Evolutionary conservation across 2,888 invertebrate species (phyloP).

Genomic region (Ceraclea dissimilis): DNA sequence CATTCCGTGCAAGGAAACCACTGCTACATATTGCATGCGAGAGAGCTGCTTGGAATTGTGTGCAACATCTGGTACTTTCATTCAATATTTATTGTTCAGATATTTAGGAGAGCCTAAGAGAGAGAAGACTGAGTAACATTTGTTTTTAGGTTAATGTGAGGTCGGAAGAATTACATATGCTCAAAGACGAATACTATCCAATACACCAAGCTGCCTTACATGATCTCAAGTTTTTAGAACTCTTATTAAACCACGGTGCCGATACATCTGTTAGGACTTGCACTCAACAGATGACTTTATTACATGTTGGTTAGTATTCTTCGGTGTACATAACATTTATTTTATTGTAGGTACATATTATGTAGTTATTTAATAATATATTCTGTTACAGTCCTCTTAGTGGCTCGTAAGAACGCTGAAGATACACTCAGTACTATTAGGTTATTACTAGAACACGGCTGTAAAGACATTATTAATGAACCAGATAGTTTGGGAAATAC

Average conservation of each 20-base stretch:
- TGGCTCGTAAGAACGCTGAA: constrained; percentile 62
- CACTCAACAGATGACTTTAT: constrained; percentile 63
- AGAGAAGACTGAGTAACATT: no score
- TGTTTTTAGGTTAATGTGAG: constrained; percentile 30
- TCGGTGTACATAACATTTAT: no score
- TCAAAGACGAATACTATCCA: constrained; percentile 71
- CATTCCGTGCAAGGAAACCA: constrained; percentile 52
- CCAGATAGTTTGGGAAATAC: constrained; percentile 68
- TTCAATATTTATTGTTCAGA: background rate
- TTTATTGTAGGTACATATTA: no score
- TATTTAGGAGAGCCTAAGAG: no score
- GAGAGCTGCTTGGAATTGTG: constrained; percentile 64
- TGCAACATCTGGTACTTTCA: constrained; percentile 53
- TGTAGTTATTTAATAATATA: background rate
- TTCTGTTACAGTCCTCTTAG: constrained; percentile 48
- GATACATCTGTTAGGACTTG: constrained; percentile 61
- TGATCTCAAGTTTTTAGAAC: constrained; percentile 60
- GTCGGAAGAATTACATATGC: constrained; percentile 61
- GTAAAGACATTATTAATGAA: constrained; percentile 63
- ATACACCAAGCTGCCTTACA: constrained; percentile 68
- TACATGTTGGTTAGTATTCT: constrained; percentile 49
- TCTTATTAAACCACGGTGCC: constrained; percentile 60
- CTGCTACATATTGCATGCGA: constrained; percentile 63
- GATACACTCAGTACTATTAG: constrained; percentile 63
- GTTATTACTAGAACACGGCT: constrained; percentile 62